Conservation (phyloP, 2,888 invertebrate species). For the Drosophila robusta region DNA sequence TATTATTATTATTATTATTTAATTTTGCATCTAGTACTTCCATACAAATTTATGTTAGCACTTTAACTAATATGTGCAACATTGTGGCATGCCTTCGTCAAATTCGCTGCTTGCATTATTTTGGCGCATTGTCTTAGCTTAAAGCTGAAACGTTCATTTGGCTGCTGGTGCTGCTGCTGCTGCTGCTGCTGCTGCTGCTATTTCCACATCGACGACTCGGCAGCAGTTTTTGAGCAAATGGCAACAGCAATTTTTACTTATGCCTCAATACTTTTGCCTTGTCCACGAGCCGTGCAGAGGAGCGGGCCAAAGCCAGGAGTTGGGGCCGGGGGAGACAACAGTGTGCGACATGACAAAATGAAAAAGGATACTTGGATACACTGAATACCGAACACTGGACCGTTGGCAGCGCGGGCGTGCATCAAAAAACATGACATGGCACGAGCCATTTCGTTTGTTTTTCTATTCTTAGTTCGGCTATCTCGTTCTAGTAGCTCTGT, state of each 20-base stretch:
- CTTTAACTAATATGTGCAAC: slow-evolving; percentile 13
- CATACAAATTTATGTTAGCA: no score
- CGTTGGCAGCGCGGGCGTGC: slow-evolving; percentile 53
- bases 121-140: slow-evolving; percentile 57
- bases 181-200: slow-evolving; percentile 14
- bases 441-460: slow-evolving; percentile 78
- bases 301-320: not conserved
- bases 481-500: slow-evolving; percentile 13
- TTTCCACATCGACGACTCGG: slow-evolving; percentile 54
- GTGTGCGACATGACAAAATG: slow-evolving; percentile 65
- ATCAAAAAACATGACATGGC: slow-evolving; percentile 77
- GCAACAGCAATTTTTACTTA: slow-evolving; percentile 76
- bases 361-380: slow-evolving; percentile 59
- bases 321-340: not conserved
- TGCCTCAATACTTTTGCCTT: slow-evolving; percentile 76
- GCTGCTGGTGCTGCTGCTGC: slow-evolving; percentile 9
- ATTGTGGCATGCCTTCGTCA: not conserved
- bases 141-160: slow-evolving; percentile 48
- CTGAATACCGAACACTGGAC: slow-evolving; percentile 34
- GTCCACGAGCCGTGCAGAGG: slow-evolving; percentile 39
- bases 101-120: slow-evolving; percentile 33
- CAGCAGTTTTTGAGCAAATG: slow-evolving; percentile 63
- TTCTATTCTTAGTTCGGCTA: slow-evolving; percentile 55
- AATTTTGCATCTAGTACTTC: no score
- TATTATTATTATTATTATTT: not conserved